Base-by-base conservation (phyloP, 2,113 vertebrate species). In the Otus sunia region DNA sequence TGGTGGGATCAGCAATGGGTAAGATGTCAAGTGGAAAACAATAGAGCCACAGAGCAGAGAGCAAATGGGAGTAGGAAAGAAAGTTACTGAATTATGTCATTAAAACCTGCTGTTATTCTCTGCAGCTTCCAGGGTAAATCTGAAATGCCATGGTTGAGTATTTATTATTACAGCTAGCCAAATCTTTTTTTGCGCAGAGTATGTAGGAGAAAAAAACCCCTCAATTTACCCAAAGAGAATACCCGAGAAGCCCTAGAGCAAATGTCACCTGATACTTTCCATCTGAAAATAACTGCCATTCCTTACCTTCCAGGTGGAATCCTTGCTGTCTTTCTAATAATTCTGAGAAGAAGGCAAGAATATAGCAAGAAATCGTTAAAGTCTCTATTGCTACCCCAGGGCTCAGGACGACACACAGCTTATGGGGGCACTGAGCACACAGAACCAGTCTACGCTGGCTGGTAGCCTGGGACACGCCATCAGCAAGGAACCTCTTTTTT, bases 361-460 rank as follows among this genome's bases (percentile, higher is more conserved):
- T 50, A 74, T 0, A 97, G 98, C 58, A 85, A 95, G 72, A 98
- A 97, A 78, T 95, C 98, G 18, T 86, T 97, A 3, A 85, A 98
- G 21, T 96, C 97, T 5, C 98, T 98, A 1, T 34, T 99, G 64
- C 86, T 99, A n/a, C 79, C 91, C 15, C 94, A 96, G 87, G 98
- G 98, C n/a, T 92, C 95, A 4, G 97, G 96, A 29, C 96, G 60
- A 26, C 96, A 95, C 13, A 72, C 87, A 41, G 97, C 94, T 3
- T 99, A 99, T 0, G 98, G 98, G 34, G 96, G 98, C 17, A 98
- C 91, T 0, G 98, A 98, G 68, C 98, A 99, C 50, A 98, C 97
- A 15, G 98, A 99, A 74, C 99, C 99, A 1, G 98, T 99, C 29
- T 99, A 99, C 22, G 98, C 99, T 2, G 99, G 99, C 64, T 99